phyloP scores from a whole-genome alignment of 2,888 invertebrate genomes.

The Torymus aiolomorphi region DNA sequence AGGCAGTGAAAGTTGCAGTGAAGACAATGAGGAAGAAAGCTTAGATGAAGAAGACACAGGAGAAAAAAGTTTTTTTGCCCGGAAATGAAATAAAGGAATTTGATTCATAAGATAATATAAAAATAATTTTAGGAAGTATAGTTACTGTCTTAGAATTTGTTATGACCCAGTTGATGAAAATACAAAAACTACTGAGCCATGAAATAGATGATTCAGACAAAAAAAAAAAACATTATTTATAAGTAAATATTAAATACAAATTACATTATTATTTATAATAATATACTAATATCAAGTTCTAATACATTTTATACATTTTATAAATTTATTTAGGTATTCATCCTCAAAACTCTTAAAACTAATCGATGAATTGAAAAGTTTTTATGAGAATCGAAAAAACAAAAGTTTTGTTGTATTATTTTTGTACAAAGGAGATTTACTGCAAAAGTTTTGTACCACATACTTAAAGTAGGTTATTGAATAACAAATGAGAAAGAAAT shows the following conservation, averaged over 20 bases:
- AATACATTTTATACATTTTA: conserved; percentile 18
- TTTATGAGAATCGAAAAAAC: conserved; percentile 72
- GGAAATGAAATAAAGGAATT: conserved; percentile 83
- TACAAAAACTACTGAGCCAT: conserved; percentile 76
- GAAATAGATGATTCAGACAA: conserved; percentile 24
- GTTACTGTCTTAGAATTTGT: conserved; percentile 75
- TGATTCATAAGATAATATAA: too few species aligned
- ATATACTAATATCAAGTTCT: neutral
- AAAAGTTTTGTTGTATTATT: conserved; percentile 82
- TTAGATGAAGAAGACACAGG: neutral
- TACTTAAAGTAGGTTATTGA: conserved; percentile 77
- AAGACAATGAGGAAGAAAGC: conserved; percentile 29
- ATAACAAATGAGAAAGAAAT: neutral
- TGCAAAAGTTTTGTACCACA: conserved; percentile 84
- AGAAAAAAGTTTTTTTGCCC: conserved; percentile 82
- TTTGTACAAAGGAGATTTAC: conserved; percentile 86
- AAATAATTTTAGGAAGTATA: conserved; percentile 60
- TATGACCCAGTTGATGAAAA: conserved; percentile 74
- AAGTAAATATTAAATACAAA: conserved; percentile 28
- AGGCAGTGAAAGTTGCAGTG: conserved; percentile 58
- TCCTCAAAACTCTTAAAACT: conserved; percentile 82
- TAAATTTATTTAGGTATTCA: conserved; percentile 73
- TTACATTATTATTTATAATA: neutral
- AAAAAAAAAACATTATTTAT: neutral
- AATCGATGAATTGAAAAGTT: conserved; percentile 80